Base-by-base conservation (phyloP, 2,113 vertebrate genomes). In the Ranitomeya imitator region DNA sequence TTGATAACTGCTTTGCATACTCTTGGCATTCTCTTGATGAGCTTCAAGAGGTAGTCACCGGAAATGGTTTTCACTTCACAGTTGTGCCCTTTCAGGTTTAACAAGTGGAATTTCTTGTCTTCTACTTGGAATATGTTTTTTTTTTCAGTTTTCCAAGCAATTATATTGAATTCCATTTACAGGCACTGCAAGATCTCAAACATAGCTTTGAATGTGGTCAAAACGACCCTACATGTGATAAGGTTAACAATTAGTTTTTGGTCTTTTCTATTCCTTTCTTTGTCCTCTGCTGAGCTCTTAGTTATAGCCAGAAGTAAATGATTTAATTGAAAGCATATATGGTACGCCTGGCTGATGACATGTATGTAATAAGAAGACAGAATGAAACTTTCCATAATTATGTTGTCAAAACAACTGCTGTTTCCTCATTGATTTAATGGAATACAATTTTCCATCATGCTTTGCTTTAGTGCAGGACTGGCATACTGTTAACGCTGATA, bases 351-450 rank as follows among this genome's bases (percentile, higher is more conserved):
- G n/a, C 31, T 71, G 63, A 71, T 85, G 51, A 73, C 67, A 73
- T 73, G 51, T 31, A 57, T 73, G 67, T 83, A 63, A 67, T 67
- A 67, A 52, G 61, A 54, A 65, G 61, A 65, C 18, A 45, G 45
- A 83, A 84, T 54, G 7, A 63, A 11, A 45, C 21, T 45, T 52
- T 83, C 31, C 31, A 65, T 65, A 65, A 57, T 78, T 80, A 79
- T 57, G 52, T 80, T 81, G 23, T 81, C 79, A 81, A 59, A 60
- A 81, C 79, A 81, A 60, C 8, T 23, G 14, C 26, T 79, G 52
- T 52, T 79, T 57, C 55, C n/a, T 23, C 14, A 13, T 54, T 79
- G 73, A 76, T 76, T 76, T 52, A 45, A 8, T 76, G 15, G 31
- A 79, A 13, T 15, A 79, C 77, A 55, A 23, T 78, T 54, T 78